Evolutionary conservation across 1,140 invertebrate genomes (phyloP), one percentile per base, ranked within the genome.

Genomic region (Lepidurus couesii): DNA sequence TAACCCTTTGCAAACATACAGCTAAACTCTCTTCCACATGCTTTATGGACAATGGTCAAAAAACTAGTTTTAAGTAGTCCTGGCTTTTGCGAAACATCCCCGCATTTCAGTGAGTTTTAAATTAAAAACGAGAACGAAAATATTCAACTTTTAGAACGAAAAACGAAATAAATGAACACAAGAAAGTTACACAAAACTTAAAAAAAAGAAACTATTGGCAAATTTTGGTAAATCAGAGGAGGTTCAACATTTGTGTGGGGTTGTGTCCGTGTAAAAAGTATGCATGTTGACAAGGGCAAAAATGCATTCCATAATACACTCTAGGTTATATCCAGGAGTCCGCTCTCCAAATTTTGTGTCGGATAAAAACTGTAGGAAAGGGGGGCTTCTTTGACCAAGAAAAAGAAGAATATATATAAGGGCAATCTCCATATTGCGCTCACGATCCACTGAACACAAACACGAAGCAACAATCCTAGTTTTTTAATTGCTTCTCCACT

Each of bases 11-110:
- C 53, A 16, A 65, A 65, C 53, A 65, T 21, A 47, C 45, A 2
- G 6, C 21, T 65, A n/a, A 65, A 21, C 21, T 65, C 0, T 65
- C 21, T 65, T 65, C 16, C 53, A 65, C 53, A 9, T 47, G 53
- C 7, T 65, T 65, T 65, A 65, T 65, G 53, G 53, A 65, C 53
- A 65, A 65, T 21, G 16, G 53, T 65, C 53, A 65, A 65, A 34
- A 65, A 65, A 65, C n/a, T 65, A 65, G 53, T 16, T 65, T 65
- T 65, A 65, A 65, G 53, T 65, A 65, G 53, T 65, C 53, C 53
- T 65, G 53, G 53, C 6, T 13, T 65, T 65, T 65, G 16, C 21
- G 21, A 13, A 65, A 65, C 16, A 65, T n/a, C 13, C 21, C 53
- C 53, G 21, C 53, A n/a, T 65, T 65, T 34, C 34, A 34, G 4